Evolutionary conservation across 2,113 vertebrate species (phyloP).

Genomic region (Vanacampus margaritifer): DNA sequence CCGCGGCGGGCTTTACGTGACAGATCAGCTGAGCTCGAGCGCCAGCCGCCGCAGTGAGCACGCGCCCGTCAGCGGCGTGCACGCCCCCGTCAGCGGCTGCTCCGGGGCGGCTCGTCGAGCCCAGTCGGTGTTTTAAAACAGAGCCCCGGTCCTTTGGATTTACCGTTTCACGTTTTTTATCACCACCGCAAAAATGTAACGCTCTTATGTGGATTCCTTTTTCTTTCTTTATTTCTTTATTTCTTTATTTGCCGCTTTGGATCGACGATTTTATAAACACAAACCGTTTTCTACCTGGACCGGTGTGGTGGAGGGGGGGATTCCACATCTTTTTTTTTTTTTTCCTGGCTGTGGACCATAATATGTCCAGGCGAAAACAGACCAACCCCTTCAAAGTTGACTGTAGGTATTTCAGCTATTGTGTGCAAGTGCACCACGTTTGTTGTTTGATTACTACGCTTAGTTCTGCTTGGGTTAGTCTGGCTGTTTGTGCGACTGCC

Average conservation of each 20-base stretch:
- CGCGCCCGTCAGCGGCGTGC: conserved; percentile 44
- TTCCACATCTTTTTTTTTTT: conserved; percentile 24
- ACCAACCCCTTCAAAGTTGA: conserved; percentile 82
- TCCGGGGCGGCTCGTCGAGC: conserved; percentile 49
- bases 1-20: conserved; percentile 44
- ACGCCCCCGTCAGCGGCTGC: conserved; percentile 47
- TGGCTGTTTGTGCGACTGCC: background rate
- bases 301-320: conserved; percentile 48
- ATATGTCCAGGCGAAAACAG: conserved; percentile 82
- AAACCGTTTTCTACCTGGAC: conserved; percentile 37
- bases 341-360: conserved; percentile 55
- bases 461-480: background rate
- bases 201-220: background rate
- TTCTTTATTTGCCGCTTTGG: background rate
- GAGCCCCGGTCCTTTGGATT: conserved; percentile 16
- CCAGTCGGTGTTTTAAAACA: conserved; percentile 17
- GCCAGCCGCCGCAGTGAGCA: conserved; percentile 63
- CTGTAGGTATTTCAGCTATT: conserved; percentile 77
- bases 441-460: background rate
- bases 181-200: conserved; percentile 52
- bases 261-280: background rate
- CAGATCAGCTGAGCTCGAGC: conserved; percentile 63
- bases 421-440: conserved; percentile 31
- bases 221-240: background rate
- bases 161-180: conserved; percentile 5